phyloP scores from a whole-genome alignment of 2,113 vertebrate species.

The Nerophis ophidion region DNA sequence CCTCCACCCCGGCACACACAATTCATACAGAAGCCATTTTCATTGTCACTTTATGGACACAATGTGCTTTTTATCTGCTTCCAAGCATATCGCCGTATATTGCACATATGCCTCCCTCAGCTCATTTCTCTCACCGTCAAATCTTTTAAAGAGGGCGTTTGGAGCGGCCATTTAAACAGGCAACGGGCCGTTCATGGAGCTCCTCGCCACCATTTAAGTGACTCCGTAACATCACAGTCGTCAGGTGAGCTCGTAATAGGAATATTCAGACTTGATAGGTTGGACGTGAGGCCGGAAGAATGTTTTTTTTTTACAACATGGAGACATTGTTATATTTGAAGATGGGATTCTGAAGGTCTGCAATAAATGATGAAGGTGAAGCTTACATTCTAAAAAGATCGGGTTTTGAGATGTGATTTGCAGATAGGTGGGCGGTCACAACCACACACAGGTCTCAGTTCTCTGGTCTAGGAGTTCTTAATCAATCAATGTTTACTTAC shows the following conservation, averaged over 20 bases:
- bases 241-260: constrained; percentile 1
- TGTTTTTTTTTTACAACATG: neutral
- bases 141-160: constrained; percentile 5
- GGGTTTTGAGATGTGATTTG: neutral
- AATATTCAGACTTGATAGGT: neutral
- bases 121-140: constrained; percentile 1
- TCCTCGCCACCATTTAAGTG: neutral
- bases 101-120: constrained; percentile 5
- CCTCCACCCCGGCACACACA: neutral
- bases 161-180: constrained; percentile 4
- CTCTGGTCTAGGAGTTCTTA: neutral
- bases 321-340: neutral
- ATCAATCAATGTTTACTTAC: neutral
- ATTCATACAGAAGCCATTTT: neutral
- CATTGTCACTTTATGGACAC: constrained; percentile 5
- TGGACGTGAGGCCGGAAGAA: neutral
- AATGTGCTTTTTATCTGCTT: constrained; percentile 1
- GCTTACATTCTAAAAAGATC: neutral
- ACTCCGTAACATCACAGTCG: constrained; percentile 1
- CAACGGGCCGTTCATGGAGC: neutral
- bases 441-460: neutral
- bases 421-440: neutral
- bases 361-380: neutral
- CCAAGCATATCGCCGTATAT: constrained; percentile 1
- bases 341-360: constrained; percentile 1